Conservation (phyloP, 2,113 vertebrate genomes). For the Clarias gariepinus region DNA sequence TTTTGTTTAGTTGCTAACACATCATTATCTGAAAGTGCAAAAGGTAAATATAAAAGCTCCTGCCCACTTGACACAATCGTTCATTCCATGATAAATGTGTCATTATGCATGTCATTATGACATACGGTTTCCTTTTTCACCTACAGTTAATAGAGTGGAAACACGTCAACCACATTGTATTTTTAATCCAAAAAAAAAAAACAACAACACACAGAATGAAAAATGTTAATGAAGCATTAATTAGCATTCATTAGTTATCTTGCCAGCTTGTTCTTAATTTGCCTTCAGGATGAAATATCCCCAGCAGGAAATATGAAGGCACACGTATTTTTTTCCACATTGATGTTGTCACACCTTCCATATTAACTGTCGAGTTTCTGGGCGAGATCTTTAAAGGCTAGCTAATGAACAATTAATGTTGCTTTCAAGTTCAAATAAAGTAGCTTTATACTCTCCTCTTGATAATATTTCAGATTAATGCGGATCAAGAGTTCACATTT, state of each 20-base stretch:
- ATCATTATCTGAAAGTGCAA: background rate
- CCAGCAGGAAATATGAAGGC: background rate
- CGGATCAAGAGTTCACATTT: background rate
- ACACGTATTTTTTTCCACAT: background rate
- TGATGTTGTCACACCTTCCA: too few relatives aligned
- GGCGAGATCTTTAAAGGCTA: background rate
- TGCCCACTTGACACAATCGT: background rate
- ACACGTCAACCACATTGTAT: background rate
- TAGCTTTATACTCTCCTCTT: background rate
- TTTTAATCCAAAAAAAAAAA: background rate
- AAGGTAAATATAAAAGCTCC: background rate
- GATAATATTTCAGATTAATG: background rate
- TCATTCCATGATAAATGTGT: background rate
- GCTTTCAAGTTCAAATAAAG: background rate
- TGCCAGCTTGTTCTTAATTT: background rate
- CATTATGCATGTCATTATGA: background rate
- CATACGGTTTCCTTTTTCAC: background rate
- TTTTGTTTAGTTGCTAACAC: background rate
- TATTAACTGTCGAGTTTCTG: background rate
- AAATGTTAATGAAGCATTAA: background rate
- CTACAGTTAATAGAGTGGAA: background rate
- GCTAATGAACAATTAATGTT: background rate
- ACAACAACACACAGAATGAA: background rate
- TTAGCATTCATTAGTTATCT: conserved; percentile 6
- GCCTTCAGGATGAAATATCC: background rate